Percentiles rank a stretch among this genome's conserved stretches.
Conservation (phyloP, 2,797 vertebrate genomes). For the Denticeps clupeoides region DNA sequence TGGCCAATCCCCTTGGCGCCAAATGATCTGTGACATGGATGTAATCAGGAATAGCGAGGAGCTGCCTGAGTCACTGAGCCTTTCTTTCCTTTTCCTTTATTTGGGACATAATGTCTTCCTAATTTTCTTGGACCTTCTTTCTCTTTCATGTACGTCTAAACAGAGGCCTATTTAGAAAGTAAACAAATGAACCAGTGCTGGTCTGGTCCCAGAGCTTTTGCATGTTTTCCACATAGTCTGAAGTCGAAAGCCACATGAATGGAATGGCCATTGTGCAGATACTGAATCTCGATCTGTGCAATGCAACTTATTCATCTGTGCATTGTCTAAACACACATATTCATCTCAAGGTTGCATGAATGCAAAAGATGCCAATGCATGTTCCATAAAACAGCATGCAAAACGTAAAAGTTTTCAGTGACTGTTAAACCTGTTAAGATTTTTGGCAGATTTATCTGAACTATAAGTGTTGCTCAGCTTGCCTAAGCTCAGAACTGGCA, state of each 20-base stretch:
- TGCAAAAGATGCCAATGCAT: too few relatives aligned
- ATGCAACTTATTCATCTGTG: too few relatives aligned
- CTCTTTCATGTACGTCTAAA: constrained; percentile 53
- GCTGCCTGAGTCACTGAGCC: constrained; percentile 50
- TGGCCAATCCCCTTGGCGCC: constrained; percentile 41
- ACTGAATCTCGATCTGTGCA: neutral
- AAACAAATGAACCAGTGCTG: constrained; percentile 16
- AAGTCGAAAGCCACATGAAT: neutral
- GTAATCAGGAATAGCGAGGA: constrained; percentile 45
- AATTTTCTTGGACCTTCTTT: constrained; percentile 56
- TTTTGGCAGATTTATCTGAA: too few relatives aligned
- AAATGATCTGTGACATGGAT: constrained; percentile 33
- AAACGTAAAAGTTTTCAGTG: too few relatives aligned
- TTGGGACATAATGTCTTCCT: constrained; percentile 66
- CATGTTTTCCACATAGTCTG: too few relatives aligned
- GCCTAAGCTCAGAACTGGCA: constrained; percentile 33
- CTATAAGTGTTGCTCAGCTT: constrained; percentile 32
- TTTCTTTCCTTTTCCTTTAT: constrained; percentile 67
- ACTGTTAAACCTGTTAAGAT: too few relatives aligned
- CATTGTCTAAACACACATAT: too few relatives aligned
- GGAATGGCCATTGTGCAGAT: neutral
- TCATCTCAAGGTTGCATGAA: too few relatives aligned
- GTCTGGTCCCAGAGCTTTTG: neutral
- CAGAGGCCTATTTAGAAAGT: constrained; percentile 60
- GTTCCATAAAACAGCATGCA: too few relatives aligned